Evolutionary conservation across 2,797 vertebrate genomes (phyloP).

Genomic region (Amniataba percoides): DNA sequence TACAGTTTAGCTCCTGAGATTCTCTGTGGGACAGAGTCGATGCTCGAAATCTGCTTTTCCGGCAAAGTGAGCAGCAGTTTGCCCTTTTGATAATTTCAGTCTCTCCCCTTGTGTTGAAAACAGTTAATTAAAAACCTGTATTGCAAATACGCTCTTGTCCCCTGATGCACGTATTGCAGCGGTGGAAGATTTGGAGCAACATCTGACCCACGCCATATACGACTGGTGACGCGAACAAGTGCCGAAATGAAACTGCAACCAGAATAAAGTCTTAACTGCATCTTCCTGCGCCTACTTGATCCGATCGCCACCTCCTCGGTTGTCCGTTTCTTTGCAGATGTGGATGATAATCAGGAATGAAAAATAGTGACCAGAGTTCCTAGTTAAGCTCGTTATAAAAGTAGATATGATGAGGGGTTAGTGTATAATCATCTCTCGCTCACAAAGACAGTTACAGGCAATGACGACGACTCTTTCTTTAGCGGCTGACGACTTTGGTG

Average conservation of each 20-base stretch:
- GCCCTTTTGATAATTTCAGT: slow-evolving; percentile 1
- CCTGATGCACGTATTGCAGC: slow-evolving; percentile 27
- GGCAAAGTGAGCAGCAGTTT: slow-evolving; percentile 5
- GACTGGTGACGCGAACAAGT: slow-evolving; percentile 59
- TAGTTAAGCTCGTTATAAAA: slow-evolving; percentile 20
- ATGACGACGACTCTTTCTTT: slow-evolving; percentile 48
- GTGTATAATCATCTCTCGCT: slow-evolving; percentile 44
- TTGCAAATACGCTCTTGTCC: neutral
- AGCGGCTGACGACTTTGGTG: slow-evolving; percentile 78
- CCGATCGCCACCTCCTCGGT: slow-evolving; percentile 7
- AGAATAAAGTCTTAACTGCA: slow-evolving; percentile 33
- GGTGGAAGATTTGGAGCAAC: slow-evolving; percentile 39
- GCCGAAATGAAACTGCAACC: slow-evolving; percentile 53
- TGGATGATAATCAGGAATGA: slow-evolving; percentile 24
- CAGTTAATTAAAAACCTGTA: neutral
- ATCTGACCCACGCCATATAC: slow-evolving; percentile 48
- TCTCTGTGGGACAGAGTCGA: slow-evolving; percentile 60
- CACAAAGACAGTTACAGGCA: slow-evolving; percentile 55
- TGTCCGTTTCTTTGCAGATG: slow-evolving; percentile 7
- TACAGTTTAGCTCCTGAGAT: slow-evolving; percentile 85
- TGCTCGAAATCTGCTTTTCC: slow-evolving; percentile 42
- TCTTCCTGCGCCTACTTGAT: slow-evolving; percentile 25
- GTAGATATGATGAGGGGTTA: slow-evolving; percentile 35
- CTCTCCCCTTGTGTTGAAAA: neutral
- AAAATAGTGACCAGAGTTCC: slow-evolving; percentile 15